Conservation (phyloP, 2,113 vertebrate species). For the Pollachius pollachius region DNA sequence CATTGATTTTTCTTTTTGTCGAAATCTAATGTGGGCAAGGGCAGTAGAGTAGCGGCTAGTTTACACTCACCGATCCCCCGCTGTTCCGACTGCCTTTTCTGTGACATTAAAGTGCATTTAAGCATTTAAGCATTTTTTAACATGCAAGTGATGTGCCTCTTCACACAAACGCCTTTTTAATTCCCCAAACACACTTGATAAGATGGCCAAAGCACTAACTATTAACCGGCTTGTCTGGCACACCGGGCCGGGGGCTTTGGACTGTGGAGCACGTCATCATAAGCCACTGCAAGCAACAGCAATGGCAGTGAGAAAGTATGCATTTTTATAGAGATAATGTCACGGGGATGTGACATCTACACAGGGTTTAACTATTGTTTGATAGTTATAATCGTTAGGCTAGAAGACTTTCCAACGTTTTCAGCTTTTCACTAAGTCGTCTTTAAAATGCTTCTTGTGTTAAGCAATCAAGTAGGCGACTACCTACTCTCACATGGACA, state of each 20-base stretch:
- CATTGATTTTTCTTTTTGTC: conserved; percentile 52
- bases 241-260: conserved; percentile 26
- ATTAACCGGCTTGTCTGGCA: conserved; percentile 47
- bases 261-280: conserved; percentile 61
- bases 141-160: not conserved
- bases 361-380: not conserved
- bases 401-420: no score
- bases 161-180: not conserved
- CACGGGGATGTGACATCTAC: no score
- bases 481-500: no score
- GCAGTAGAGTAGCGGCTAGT: conserved; percentile 28
- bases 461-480: no score
- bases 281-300: conserved; percentile 30
- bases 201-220: not conserved
- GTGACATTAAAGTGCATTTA: not conserved
- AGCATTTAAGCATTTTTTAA: no score
- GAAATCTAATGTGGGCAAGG: conserved; percentile 40
- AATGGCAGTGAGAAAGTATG: not conserved
- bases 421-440: no score
- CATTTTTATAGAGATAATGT: not conserved
- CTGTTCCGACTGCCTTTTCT: conserved; percentile 21
- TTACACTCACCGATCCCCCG: conserved; percentile 38
- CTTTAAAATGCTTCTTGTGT: no score
- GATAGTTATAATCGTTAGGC: not conserved
- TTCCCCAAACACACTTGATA: not conserved